Percentiles rank a stretch among this genome's conserved stretches.
These are phyloP conservation scores for Chrysaora quinquecirrha DNA, from an alignment of 30 jellyfish, hydroid and myxozoan species.

Conservation along the genomic window DNA sequence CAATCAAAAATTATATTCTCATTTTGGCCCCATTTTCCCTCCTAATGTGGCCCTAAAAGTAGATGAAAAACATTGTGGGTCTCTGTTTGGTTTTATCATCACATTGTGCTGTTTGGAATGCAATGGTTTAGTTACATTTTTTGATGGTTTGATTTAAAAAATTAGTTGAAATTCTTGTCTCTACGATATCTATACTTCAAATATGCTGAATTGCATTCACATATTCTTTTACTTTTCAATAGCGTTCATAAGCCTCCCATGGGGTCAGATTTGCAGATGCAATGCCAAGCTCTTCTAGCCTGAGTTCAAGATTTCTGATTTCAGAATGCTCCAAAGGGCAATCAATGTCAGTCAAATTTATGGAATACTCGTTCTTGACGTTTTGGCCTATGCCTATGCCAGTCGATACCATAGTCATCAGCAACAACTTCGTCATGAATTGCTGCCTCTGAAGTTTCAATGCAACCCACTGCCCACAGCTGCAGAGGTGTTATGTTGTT, in stretches of 20 bases:
- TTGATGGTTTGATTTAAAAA: neutral
- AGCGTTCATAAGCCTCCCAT: slow-evolving; percentile 15
- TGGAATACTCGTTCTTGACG: neutral
- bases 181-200: slow-evolving; percentile 1
- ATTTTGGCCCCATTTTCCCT: no score
- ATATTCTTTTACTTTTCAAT: slow-evolving; percentile 4
- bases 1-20: no score
- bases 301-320: slow-evolving; percentile 9
- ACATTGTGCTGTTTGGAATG: no score
- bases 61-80: no score
- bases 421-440: slow-evolving; percentile 7
- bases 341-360: slow-evolving; percentile 1
- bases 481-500: slow-evolving; percentile 18
- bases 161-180: slow-evolving; percentile 3
- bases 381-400: slow-evolving; percentile 43
- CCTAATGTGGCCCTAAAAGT: no score
- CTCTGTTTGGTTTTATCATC: no score
- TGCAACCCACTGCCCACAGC: slow-evolving; percentile 22
- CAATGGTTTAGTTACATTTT: neutral
- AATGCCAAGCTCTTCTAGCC: slow-evolving; percentile 16
- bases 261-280: slow-evolving; percentile 9
- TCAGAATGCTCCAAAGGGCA: slow-evolving; percentile 11
- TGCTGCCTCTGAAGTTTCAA: slow-evolving; percentile 10
- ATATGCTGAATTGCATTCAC: slow-evolving; percentile 8
- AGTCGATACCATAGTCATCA: slow-evolving; percentile 49